Percentiles rank a stretch among this genome's conserved stretches.
Conservation (phyloP, 2,888 invertebrate species). For the Apamea crenata region DNA sequence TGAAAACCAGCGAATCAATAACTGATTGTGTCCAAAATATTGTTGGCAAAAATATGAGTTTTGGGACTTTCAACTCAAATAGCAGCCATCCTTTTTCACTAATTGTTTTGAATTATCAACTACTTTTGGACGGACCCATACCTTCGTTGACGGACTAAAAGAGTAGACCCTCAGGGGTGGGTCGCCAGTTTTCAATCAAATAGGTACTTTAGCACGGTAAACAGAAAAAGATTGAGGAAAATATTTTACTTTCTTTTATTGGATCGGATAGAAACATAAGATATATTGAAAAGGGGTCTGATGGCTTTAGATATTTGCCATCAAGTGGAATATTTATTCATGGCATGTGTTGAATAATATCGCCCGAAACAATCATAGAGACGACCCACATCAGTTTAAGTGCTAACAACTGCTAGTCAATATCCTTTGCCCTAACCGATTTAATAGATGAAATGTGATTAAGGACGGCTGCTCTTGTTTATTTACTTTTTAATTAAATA, state of each 20-base stretch:
- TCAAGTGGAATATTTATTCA: conserved; percentile 47
- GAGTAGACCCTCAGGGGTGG: background rate
- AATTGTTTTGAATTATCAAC: background rate
- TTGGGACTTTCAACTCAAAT: background rate
- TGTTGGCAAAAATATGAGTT: background rate
- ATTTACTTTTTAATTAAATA: conserved; percentile 39
- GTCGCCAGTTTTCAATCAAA: background rate
- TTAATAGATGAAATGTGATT: conserved; percentile 17
- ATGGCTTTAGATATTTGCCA: conserved; percentile 44
- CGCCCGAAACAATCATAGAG: conserved; percentile 40
- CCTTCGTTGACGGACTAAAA: background rate
- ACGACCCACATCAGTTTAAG: conserved; percentile 37
- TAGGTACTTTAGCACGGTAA: background rate
- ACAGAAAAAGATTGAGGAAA: conserved; percentile 6
- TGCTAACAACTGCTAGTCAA: conserved; percentile 3
- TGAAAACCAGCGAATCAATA: background rate
- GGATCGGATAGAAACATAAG: conserved; percentile 15
- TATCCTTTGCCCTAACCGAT: background rate
- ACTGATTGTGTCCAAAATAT: background rate
- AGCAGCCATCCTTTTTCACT: background rate
- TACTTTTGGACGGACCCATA: background rate
- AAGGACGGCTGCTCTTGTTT: conserved; percentile 3
- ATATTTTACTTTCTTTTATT: conserved; percentile 34
- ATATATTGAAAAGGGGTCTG: conserved; percentile 37
- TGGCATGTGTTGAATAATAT: conserved; percentile 32